Conservation (phyloP, 2,797 vertebrate species). For the Ceryle rudis region DNA sequence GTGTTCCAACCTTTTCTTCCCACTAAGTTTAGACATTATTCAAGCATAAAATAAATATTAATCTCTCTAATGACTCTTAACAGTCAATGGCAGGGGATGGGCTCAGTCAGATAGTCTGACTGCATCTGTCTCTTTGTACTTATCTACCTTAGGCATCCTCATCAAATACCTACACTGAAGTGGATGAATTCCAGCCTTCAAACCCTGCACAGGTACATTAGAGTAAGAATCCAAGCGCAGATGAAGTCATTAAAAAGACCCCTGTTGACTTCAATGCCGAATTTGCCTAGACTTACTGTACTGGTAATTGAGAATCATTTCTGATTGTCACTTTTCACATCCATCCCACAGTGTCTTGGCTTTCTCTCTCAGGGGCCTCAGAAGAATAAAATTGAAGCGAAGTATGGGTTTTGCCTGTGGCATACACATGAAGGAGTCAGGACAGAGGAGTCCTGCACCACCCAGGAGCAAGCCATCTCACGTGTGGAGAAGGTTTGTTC, state of each 20-base stretch:
- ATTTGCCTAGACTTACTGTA: neutral
- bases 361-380: neutral
- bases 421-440: neutral
- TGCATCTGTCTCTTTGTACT: neutral
- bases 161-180: neutral
- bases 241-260: neutral
- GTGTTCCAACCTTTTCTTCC: neutral
- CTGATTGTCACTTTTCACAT: neutral
- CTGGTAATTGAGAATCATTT: neutral
- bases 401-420: neutral
- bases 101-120: neutral
- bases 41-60: neutral
- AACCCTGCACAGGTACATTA: fast-evolving
- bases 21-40: neutral
- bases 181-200: neutral
- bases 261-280: neutral
- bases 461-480: neutral
- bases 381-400: neutral
- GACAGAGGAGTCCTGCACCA: neutral
- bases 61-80: neutral
- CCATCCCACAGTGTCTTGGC: neutral
- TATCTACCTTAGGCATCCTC: neutral
- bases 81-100: neutral
- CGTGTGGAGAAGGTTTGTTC: fast-evolving
- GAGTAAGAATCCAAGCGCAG: neutral